phyloP scores from a whole-genome alignment of 2,113 vertebrate genomes.

The Sapajus apella region DNA sequence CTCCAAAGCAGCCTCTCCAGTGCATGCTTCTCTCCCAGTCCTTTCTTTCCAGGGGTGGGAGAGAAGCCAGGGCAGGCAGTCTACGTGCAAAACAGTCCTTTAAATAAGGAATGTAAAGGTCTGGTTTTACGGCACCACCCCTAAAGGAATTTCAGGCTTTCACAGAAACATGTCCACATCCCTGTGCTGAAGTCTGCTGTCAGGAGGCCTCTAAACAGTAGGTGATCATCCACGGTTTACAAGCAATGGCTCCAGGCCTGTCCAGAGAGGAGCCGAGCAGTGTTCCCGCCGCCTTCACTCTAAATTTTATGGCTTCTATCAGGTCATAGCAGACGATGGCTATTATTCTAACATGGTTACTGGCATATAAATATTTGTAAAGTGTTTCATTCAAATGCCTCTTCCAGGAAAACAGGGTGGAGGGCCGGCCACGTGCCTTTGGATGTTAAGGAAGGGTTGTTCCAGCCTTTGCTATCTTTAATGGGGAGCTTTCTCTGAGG shows the following conservation, averaged over 20 bases:
- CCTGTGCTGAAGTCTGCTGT: not conserved
- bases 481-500: not conserved
- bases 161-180: accelerated
- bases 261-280: too few relatives aligned
- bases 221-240: not conserved
- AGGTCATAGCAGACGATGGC: not conserved
- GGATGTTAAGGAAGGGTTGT: constrained; percentile 39
- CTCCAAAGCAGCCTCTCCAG: not conserved
- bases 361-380: constrained; percentile 31
- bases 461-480: constrained; percentile 35
- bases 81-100: accelerated
- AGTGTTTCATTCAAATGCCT: not conserved
- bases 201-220: not conserved
- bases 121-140: not conserved
- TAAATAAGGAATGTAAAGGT: not conserved
- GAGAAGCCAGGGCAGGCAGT: too few relatives aligned
- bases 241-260: not conserved
- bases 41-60: not conserved
- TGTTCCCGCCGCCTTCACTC: not conserved
- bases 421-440: accelerated
- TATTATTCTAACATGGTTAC: constrained; percentile 35
- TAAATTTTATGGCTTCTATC: constrained; percentile 10
- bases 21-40: accelerated
- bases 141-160: accelerated
- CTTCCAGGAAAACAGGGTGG: not conserved